Evolutionary conservation across 2,888 invertebrate genomes (phyloP).

Genomic region (Creontiades dilutus): DNA sequence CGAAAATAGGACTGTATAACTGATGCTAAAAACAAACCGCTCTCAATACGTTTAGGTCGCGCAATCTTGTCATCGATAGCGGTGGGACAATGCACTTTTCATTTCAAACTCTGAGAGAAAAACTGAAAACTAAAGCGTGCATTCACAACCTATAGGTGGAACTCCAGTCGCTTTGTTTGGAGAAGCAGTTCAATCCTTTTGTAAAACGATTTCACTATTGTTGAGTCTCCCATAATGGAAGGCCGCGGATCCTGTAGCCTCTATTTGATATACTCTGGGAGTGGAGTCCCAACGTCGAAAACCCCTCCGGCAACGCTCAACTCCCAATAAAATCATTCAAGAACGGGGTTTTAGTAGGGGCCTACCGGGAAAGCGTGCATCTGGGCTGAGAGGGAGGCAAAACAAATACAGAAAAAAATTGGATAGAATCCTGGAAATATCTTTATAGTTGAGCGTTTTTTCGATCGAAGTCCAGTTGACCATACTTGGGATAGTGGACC

Average conservation of each 20-base stretch:
- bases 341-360: neutral
- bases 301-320: neutral
- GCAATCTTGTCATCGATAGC: neutral
- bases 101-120: slow-evolving; percentile 11
- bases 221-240: slow-evolving; percentile 34
- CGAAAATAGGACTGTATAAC: neutral
- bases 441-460: neutral
- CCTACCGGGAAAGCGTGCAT: neutral
- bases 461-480: neutral
- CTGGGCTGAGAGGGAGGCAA: neutral
- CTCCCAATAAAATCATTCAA: slow-evolving; percentile 2
- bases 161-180: neutral
- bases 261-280: neutral
- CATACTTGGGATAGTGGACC: neutral
- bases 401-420: neutral
- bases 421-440: neutral
- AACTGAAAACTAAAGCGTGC: slow-evolving; percentile 37
- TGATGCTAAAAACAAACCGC: neutral
- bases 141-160: neutral
- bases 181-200: slow-evolving; percentile 34
- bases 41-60: neutral
- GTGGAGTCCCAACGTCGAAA: neutral
- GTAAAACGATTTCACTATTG: slow-evolving; percentile 56
- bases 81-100: neutral
- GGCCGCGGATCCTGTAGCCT: slow-evolving; percentile 14